Evolutionary conservation across 2,888 invertebrate species (phyloP), one percentile per base, ranked within the genome.

Genomic region (Cheilosia pagana): DNA sequence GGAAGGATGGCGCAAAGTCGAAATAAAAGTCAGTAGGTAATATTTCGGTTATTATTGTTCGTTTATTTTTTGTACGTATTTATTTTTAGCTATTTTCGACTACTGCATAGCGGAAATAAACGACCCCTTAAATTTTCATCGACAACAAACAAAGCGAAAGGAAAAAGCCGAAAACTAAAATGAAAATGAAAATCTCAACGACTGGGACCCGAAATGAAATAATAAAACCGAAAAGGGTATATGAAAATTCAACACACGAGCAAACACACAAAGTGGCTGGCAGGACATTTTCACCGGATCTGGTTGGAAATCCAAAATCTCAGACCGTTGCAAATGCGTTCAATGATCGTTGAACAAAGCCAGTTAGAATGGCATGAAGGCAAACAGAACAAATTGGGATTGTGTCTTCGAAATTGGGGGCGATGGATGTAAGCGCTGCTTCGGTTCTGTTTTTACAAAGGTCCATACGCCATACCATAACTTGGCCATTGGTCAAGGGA

Each of bases 31-130:
- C 78, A 62, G 77, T 62, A 12, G 12, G 12, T 12, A 77, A 79
- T 74, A 74, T 68, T 79, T 83, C 39, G 52, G 79, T 83, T 78
- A 79, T 83, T 72, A 79, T 52, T 74, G 78, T 68, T 74, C 19
- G 62, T 63, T 74, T 79, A 82, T 83, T 78, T 78, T 82, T 60
- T 78, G 67, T 72, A 45, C 70, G 53, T 76, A 59, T 71, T 76
- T 75, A 59, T 70, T 57, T 35, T 62, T 39, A 8, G 39, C 31
- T 39, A n/a, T 39, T 57, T 55, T 14, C n/a, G n/a, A 23, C 62
- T 25, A 23, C 62, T 25, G 67, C 55, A 60, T 43, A 43, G 50
- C 62, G 62, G 63, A 52, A 62, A 63, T 57, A 52, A 78, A 74
- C 45, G 55, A 68, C 62, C 68, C 57, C 45, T 83, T 68, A 83